phyloP scores from a whole-genome alignment of 2,113 vertebrate genomes.

The Callorhinus ursinus region DNA sequence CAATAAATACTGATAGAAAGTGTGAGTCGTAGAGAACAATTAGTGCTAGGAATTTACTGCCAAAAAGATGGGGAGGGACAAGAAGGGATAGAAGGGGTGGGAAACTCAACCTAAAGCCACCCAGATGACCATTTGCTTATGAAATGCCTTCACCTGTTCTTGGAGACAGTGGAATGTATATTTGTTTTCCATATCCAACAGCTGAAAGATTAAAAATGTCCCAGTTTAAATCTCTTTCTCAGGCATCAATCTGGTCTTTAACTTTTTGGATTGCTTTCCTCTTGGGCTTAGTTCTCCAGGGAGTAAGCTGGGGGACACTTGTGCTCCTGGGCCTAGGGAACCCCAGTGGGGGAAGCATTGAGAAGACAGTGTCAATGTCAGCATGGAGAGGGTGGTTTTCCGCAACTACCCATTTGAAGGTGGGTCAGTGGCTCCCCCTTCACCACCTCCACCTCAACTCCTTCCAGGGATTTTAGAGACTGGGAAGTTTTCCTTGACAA shows the following conservation, averaged over 20 bases:
- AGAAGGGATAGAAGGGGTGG: not conserved
- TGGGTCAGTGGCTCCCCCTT: not conserved
- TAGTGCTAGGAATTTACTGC: not conserved
- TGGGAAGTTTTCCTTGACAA: not conserved
- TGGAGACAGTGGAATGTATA: not conserved
- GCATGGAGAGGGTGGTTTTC: not conserved
- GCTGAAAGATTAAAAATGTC: slow-evolving; percentile 46
- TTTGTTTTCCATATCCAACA: not conserved
- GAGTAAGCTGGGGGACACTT: not conserved
- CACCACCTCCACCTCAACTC: not conserved
- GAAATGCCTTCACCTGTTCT: slow-evolving; percentile 28
- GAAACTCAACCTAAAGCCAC: not conserved
- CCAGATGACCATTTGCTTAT: not conserved
- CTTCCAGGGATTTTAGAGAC: no score
- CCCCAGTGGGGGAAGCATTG: fast-evolving
- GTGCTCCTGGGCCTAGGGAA: not conserved
- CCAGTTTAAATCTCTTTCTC: not conserved
- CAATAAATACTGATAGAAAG: not conserved
- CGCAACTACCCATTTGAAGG: not conserved
- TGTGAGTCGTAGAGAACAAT: not conserved
- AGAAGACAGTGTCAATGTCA: not conserved
- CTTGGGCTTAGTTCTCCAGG: not conserved
- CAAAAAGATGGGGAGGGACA: not conserved
- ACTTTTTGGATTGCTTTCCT: not conserved
- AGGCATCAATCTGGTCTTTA: not conserved